A percentile compares a stretch with the other conserved stretches of the same genome.
Conservation (phyloP, 1,140 invertebrate species). For the Matsumurasca onukii region DNA sequence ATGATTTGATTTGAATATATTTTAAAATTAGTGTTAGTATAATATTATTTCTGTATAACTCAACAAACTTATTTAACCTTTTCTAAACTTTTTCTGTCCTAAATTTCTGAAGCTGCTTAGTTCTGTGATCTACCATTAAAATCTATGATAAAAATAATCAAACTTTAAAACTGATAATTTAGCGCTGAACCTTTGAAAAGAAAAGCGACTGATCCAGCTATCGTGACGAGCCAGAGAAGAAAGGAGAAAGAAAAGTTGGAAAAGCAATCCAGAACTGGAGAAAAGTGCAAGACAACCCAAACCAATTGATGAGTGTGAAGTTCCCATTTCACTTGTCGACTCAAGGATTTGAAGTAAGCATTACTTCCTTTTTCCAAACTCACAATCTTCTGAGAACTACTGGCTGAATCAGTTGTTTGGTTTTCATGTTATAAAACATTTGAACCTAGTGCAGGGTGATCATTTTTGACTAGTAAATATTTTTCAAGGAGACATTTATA, state of each 20-base stretch:
- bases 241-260: too few relatives aligned
- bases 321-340: conserved; percentile 64
- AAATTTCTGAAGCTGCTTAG: background rate
- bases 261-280: conserved; percentile 73
- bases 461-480: too few relatives aligned
- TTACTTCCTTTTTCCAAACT: background rate
- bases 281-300: conserved; percentile 76
- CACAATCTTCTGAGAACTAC: background rate
- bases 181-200: conserved; percentile 86
- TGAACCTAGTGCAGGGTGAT: too few relatives aligned
- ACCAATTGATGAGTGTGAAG: conserved; percentile 77
- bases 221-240: conserved; percentile 78
- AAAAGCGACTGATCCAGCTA: conserved; percentile 80
- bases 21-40: background rate
- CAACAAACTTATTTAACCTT: background rate
- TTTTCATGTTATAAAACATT: too few relatives aligned
- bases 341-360: conserved; percentile 49
- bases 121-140: background rate
- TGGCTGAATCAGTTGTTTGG: too few relatives aligned
- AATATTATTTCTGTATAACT: too few relatives aligned
- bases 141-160: background rate
- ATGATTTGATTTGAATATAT: background rate
- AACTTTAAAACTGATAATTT: conserved; percentile 9
- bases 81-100: background rate
- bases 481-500: too few relatives aligned